Evolutionary conservation across 2,113 vertebrate genomes (phyloP), one percentile per base, ranked within the genome.

Genomic region (Python bivittatus): DNA sequence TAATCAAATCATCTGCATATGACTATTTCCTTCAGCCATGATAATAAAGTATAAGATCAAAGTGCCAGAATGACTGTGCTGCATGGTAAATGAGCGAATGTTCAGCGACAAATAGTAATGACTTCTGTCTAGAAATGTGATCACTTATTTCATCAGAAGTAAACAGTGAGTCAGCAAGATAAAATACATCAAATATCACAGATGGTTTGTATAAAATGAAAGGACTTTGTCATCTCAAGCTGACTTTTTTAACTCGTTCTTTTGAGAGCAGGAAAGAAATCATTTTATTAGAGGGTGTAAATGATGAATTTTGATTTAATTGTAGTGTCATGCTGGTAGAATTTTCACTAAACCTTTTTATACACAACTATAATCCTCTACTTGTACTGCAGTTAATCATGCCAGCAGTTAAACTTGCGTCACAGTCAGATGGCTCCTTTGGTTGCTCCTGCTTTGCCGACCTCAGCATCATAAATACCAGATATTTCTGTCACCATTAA

Each of bases 211-310:
- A 38, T 68, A 33, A 96, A 92, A 94, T 79, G 12, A 91, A 85
- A 38, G n/a, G 84, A 52, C 84, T 90, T 89, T 42, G 42, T 48
- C n/a, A 91, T 84, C 9, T 10, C 88, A n/a, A 23, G 64, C 52
- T 72, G 91, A 85, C 4, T 91, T 85, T 17, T 93, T 60, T 92
- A 94, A 89, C 92, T 88, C 72, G 56, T 90, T 93, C 0, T 89
- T 83, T 33, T 92, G 93, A 92, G 93, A 94, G 12, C 42, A 33
- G 27, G 52, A 94, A 58, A 90, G 52, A 53, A 90, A 90, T 92
- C 90, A 1, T 90, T n/a, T 3, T 29, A 33, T 79, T 79, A 72
- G 68, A 15, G 0, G 0, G 8, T 56, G 44, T 52, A 88, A 38
- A 93, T 83, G 25, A 84, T 85, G 48, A 83, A 54, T 12, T 54